Conservation (phyloP, 2,113 vertebrate species). For the Paramormyrops kingsleyae region DNA sequence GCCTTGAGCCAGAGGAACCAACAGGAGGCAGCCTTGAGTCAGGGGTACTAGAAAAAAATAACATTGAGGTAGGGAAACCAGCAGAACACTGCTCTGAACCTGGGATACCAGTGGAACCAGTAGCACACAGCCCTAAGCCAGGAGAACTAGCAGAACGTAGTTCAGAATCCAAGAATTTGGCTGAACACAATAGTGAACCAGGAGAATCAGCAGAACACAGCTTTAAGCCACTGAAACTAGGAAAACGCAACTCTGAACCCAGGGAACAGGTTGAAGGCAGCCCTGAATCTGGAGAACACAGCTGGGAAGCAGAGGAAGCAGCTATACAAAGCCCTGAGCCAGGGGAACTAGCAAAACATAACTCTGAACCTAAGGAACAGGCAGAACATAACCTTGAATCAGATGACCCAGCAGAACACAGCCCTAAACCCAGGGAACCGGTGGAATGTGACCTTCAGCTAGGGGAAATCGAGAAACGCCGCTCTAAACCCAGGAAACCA, state of each 20-base stretch:
- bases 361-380: neutral
- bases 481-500: neutral
- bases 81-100: neutral
- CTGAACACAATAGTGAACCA: neutral
- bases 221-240: neutral
- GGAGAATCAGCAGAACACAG: neutral
- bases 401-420: neutral
- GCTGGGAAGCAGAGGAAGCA: neutral
- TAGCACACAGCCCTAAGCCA: neutral
- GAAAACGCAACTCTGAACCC: neutral
- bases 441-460: neutral
- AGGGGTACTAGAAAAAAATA: too few relatives aligned
- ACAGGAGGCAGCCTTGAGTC: neutral
- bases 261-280: neutral
- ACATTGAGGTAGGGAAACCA: neutral
- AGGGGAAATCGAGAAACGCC: neutral
- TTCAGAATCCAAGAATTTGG: neutral
- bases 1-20: neutral
- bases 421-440: neutral
- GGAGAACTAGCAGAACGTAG: neutral
- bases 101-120: neutral
- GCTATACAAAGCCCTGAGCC: neutral
- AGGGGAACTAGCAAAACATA: neutral
- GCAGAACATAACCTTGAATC: neutral
- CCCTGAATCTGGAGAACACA: neutral